A percentile compares a stretch with the other conserved stretches of the same genome.
These are phyloP conservation scores for Lerema accius DNA, from an alignment of 1,140 invertebrate genomes.

Conservation along the genomic window DNA sequence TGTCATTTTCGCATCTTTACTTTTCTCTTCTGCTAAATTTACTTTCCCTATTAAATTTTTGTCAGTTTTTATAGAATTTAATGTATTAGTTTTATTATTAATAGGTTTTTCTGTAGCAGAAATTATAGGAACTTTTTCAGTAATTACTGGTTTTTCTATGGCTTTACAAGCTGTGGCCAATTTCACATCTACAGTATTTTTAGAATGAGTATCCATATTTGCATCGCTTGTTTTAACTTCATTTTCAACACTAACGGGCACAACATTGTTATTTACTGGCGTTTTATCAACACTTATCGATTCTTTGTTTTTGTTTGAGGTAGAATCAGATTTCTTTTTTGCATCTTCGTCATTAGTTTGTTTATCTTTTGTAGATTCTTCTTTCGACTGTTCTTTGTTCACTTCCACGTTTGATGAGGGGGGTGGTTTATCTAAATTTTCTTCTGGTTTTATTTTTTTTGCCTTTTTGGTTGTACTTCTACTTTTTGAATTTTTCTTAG, in stretches of 20 bases:
- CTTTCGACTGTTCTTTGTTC: slow-evolving; percentile 6
- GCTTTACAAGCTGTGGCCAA: neutral
- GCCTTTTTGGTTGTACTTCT: slow-evolving; percentile 52
- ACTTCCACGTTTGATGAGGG: neutral
- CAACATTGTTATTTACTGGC: slow-evolving; percentile 4
- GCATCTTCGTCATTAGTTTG: slow-evolving; percentile 9
- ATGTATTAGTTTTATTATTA: slow-evolving; percentile 14
- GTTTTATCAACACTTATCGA: slow-evolving; percentile 14
- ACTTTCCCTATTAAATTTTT: slow-evolving; percentile 45
- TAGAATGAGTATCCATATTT: slow-evolving; percentile 1
- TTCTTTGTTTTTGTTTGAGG: neutral
- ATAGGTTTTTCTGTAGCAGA: slow-evolving; percentile 21
- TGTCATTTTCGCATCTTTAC: slow-evolving; percentile 77
- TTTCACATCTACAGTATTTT: slow-evolving; percentile 10
- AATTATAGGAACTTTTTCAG: slow-evolving; percentile 3
- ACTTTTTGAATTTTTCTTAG: slow-evolving; percentile 68
- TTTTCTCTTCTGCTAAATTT: slow-evolving; percentile 52
- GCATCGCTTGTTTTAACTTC: slow-evolving; percentile 20
- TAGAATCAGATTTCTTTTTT: slow-evolving; percentile 2
- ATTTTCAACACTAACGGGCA: slow-evolving; percentile 1
- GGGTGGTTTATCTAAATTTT: slow-evolving; percentile 31
- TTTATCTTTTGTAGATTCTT: slow-evolving; percentile 6
- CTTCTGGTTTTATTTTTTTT: slow-evolving; percentile 44
- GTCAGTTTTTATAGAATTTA: slow-evolving; percentile 36
- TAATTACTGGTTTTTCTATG: slow-evolving; percentile 18